phyloP scores from a whole-genome alignment of 2,113 vertebrate genomes.

The Menura novaehollandiae region DNA sequence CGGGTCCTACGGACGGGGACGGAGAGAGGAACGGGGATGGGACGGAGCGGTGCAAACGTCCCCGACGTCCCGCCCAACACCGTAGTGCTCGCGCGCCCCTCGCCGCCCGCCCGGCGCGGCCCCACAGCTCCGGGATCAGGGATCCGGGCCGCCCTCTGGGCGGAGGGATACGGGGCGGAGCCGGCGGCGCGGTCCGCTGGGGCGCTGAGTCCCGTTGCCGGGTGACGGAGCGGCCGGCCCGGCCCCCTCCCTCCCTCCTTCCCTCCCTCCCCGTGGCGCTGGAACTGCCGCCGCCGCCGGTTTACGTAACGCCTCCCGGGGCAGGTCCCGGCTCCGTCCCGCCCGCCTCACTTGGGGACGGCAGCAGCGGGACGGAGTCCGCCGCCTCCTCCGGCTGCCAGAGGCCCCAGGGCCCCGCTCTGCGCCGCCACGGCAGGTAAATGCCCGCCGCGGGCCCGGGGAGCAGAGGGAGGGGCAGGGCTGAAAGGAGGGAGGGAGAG shows the following conservation, averaged over 20 bases:
- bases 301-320: slow-evolving; percentile 74
- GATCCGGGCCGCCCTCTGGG: slow-evolving; percentile 9
- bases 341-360: slow-evolving; percentile 68
- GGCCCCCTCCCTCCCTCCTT: background rate
- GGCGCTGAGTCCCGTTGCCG: slow-evolving; percentile 68
- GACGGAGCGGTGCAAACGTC: accelerated
- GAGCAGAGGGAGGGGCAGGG: background rate
- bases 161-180: slow-evolving; percentile 72
- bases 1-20: background rate
- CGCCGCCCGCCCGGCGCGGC: accelerated
- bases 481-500: background rate
- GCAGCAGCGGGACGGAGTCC: slow-evolving; percentile 48
- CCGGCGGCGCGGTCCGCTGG: slow-evolving; percentile 8
- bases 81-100: accelerated
- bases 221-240: slow-evolving; percentile 55
- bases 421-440: slow-evolving; percentile 43
- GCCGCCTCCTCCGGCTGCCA: slow-evolving; percentile 50
- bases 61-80: accelerated
- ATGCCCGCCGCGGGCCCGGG: background rate
- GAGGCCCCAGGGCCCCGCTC: slow-evolving; percentile 48
- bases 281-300: slow-evolving; percentile 60
- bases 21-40: background rate
- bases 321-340: slow-evolving; percentile 62
- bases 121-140: accelerated
- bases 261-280: slow-evolving; percentile 59